Base-by-base conservation (phyloP, 1,140 invertebrate species). In the Drosophila sp. region DNA sequence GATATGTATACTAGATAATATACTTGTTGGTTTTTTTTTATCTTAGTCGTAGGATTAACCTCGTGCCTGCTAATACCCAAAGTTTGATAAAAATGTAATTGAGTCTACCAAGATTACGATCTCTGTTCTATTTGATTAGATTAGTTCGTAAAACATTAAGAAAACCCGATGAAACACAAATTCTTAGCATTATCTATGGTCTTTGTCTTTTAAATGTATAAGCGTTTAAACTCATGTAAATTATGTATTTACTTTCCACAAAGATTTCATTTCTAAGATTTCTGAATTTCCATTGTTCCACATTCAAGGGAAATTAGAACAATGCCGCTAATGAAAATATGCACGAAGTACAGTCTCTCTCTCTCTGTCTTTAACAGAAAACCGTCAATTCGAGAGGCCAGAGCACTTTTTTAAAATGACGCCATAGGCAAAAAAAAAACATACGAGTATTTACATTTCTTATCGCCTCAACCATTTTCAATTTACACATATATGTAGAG, bases 381-480 rank as follows among this genome's bases (percentile, higher is more conserved):
- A 44, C 44, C 41, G 58, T 66, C 60, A 69, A 74, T 76, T 41
- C 55, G 17, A 30, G 35, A 6, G 23, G 44, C 44, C 23, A 50
- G 27, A 4, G 7, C 23, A 47, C 10, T 38, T 60, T 23, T 38
- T 60, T 23, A 62, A 41, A 67, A 60, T 72, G 50, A 72, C 41
- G 50, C 60, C 47, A 61, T 5, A 29, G 38, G 44, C 35, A 40
- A 57, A 72, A 33, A 56, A 55, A 41, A 33, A 56, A 11, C 30
- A 70, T 47, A 56, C 7, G 38, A 70, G 41, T 65, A 79, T 84
- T 89, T 79, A 78, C 65, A 87, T 83, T 80, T 87, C 84, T 84
- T 87, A 83, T 82, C 79, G 66, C 65, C 8, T 57, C 61, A 66
- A 61, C 47, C 66, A 70, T 60, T 82, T 17, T 80, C 77, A 84